A percentile compares a stretch with the other conserved stretches of the same genome.
Evolutionary conservation across 2,888 invertebrate species (phyloP).

Genomic region (Boloria euphrosyne): DNA sequence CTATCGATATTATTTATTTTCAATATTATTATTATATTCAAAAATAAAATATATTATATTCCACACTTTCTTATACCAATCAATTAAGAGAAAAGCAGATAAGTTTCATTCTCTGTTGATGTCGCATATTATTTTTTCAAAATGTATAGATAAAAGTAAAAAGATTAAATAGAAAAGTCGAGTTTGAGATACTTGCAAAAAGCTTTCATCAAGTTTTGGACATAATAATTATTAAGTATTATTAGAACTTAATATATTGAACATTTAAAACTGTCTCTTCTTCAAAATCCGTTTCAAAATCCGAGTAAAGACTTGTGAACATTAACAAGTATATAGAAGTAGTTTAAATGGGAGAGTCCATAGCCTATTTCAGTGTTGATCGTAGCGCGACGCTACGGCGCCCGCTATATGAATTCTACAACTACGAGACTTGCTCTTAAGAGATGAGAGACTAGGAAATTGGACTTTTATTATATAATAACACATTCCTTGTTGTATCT

Average conservation of each 20-base stretch:
- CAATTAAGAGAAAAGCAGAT: no score
- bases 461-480: slow-evolving; percentile 21
- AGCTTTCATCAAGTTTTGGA: no score
- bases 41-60: no score
- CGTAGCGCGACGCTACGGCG: slow-evolving; percentile 41
- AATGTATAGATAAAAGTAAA: no score
- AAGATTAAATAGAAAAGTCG: no score
- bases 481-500: not conserved
- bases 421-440: slow-evolving; percentile 35
- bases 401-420: slow-evolving; percentile 41
- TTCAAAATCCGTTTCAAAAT: slow-evolving; percentile 6
- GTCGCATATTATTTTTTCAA: no score
- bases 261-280: not conserved
- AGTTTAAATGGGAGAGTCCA: slow-evolving; percentile 34
- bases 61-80: no score
- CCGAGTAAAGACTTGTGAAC: slow-evolving; percentile 5
- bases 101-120: no score
- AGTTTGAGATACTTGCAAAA: no score
- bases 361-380: slow-evolving; percentile 20
- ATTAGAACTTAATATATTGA: not conserved
- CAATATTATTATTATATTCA: no score
- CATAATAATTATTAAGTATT: no score
- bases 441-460: slow-evolving; percentile 33
- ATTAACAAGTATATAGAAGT: slow-evolving; percentile 17
- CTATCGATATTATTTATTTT: no score